These are phyloP conservation scores for Dissostichus mawsoni DNA, from an alignment of 2,113 vertebrate genomes.

Conservation along the genomic window DNA sequence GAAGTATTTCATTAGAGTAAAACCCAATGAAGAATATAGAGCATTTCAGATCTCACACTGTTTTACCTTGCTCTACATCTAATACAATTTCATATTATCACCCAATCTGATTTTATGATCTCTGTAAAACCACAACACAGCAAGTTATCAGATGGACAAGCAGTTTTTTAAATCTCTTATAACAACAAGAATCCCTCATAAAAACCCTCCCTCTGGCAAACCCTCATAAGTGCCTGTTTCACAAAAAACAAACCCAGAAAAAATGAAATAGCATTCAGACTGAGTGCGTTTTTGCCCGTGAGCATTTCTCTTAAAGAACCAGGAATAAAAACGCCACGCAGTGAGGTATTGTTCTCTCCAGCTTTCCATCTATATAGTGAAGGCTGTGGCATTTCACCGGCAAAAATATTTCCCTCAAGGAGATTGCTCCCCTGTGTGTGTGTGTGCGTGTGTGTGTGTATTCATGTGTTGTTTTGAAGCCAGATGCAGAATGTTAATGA, in stretches of 20 bases:
- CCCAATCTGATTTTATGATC: background rate
- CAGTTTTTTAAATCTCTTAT: conserved; percentile 2
- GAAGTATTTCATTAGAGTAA: too few relatives aligned
- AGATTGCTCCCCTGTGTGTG: conserved; percentile 10
- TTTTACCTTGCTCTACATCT: background rate
- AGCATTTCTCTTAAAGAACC: conserved; percentile 26
- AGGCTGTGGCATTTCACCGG: conserved; percentile 33
- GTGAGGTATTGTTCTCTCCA: conserved; percentile 12
- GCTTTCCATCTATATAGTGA: background rate
- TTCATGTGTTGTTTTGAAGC: conserved; percentile 32
- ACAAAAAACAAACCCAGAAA: background rate
- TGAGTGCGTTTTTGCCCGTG: conserved; percentile 26
- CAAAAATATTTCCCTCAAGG: conserved; percentile 24
- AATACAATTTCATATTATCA: background rate
- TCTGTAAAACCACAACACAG: background rate
- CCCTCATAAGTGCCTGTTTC: conserved; percentile 13
- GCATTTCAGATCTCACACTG: too few relatives aligned
- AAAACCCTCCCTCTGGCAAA: conserved; percentile 8
- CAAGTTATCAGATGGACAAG: background rate
- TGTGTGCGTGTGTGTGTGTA: conserved; percentile 13
- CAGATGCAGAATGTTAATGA: conserved; percentile 68
- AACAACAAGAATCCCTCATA: conserved; percentile 7
- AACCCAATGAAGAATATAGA: too few relatives aligned
- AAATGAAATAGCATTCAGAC: conserved; percentile 26
- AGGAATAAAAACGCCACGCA: background rate